These are phyloP conservation scores for Dolichopus griseipennis DNA, from an alignment of 2,888 invertebrate genomes.

Conservation along the genomic window DNA sequence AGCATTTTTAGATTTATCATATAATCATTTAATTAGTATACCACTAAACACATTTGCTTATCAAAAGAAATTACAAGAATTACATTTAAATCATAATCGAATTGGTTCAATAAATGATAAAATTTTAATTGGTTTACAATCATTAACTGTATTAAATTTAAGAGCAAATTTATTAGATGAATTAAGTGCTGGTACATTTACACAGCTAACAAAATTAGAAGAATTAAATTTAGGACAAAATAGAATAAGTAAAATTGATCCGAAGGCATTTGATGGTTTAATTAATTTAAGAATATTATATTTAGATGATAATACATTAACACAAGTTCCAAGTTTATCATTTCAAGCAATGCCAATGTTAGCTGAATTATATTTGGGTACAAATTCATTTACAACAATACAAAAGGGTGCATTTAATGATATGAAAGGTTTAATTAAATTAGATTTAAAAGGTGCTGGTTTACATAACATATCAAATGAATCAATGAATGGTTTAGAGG, in stretches of 20 bases:
- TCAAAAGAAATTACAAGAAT: slow-evolving; percentile 71
- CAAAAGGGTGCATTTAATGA: slow-evolving; percentile 72
- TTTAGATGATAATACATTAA: slow-evolving; percentile 75
- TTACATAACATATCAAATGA: slow-evolving; percentile 67
- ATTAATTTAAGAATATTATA: slow-evolving; percentile 68
- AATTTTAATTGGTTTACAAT: slow-evolving; percentile 69
- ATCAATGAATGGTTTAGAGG: slow-evolving; percentile 66
- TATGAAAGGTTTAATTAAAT: slow-evolving; percentile 60
- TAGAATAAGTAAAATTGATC: slow-evolving; percentile 70
- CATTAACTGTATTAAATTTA: slow-evolving; percentile 70
- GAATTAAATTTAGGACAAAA: slow-evolving; percentile 81
- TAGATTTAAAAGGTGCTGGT: slow-evolving; percentile 74
- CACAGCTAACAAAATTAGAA: slow-evolving; percentile 64
- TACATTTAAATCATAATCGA: slow-evolving; percentile 78
- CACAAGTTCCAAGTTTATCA: slow-evolving; percentile 63
- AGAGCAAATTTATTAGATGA: slow-evolving; percentile 75
- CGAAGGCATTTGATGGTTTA: slow-evolving; percentile 66
- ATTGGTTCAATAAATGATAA: slow-evolving; percentile 69
- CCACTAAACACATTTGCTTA: slow-evolving; percentile 69
- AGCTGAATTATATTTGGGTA: slow-evolving; percentile 75
- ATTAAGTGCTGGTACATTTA: slow-evolving; percentile 64
- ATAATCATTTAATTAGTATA: slow-evolving; percentile 74
- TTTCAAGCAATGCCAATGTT: slow-evolving; percentile 65
- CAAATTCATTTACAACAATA: slow-evolving; percentile 68
- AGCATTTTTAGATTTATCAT: slow-evolving; percentile 75